Evolutionary conservation across 1,140 invertebrate genomes (phyloP).

Genomic region (Drosophila paulistorum): DNA sequence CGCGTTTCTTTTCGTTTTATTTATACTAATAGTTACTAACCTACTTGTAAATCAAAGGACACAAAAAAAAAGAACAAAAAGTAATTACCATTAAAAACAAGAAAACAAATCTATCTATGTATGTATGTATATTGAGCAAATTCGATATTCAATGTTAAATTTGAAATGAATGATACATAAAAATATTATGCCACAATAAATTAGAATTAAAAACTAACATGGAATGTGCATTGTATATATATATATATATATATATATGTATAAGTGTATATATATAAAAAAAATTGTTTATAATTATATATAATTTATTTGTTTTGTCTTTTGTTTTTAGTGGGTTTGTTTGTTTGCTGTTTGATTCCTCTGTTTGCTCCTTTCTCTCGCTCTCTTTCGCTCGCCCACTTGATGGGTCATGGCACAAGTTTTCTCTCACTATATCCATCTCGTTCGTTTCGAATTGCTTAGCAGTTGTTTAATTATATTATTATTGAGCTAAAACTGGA

Average conservation of each 20-base stretch:
- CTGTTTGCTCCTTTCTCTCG: conserved; percentile 13
- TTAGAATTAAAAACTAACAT: conserved; percentile 79
- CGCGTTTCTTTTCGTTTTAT: conserved; percentile 1
- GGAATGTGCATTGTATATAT: conserved; percentile 49
- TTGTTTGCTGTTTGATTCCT: not conserved
- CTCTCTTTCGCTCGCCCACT: conserved; percentile 16
- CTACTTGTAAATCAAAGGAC: conserved; percentile 20
- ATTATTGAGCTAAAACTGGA: conserved; percentile 11
- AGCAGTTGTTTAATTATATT: conserved; percentile 9
- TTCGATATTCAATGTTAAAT: conserved; percentile 38
- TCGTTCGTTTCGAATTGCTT: conserved; percentile 10
- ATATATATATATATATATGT: conserved; percentile 37
- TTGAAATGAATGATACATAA: conserved; percentile 29
- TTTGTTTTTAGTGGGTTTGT: conserved; percentile 36
- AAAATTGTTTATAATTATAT: conserved; percentile 41
- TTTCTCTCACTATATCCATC: conserved; percentile 3
- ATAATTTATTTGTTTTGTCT: conserved; percentile 38
- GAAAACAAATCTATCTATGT: not conserved
- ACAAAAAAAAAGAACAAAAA: not conserved
- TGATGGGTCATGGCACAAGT: conserved; percentile 5
- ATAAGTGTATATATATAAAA: conserved; percentile 47
- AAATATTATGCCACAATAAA: conserved; percentile 56
- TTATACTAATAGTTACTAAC: conserved; percentile 30
- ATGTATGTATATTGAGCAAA: conserved; percentile 18
- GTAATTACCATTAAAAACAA: no score